Evolutionary conservation across 2,888 invertebrate species (phyloP), one percentile per base, ranked within the genome.

Genomic region (Sisyra nigra): DNA sequence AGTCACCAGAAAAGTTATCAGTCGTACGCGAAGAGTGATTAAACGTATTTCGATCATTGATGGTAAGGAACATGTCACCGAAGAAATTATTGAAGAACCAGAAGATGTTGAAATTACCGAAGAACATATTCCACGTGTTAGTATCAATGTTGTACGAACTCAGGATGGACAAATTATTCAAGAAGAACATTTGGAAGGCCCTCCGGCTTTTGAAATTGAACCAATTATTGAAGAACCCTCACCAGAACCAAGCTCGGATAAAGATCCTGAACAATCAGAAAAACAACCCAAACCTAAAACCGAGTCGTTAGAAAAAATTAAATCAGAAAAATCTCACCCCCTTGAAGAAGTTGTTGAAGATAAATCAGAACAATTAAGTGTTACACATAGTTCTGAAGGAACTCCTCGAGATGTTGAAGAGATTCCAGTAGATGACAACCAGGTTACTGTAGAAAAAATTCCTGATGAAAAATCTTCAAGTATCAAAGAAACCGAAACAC

Each of bases 41-140:
- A 72, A 82, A 42, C 75, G 78, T 49, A 72, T 83, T 2, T 79
- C 80, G 1, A 76, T 86, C 4, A 74, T 87, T 45, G 80, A 88
- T 57, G 88, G 88, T 0, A 81, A 84, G 61, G 88, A 88, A 62
- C 80, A 80, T 47, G 72, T 84, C 0, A 79, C 79, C 6, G 88
- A 88, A 60, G 87, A 88, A 63, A 63, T 87, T 1, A 68, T 87
- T 35, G 88, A 88, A 55, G 87, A 87, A 58, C 88, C 88, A 0
- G 87, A 82, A 54, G 76, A 78, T 57, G 65, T 81, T 3, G 80
- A 82, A 61, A 67, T 80, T 8, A 71, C 71, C 29, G 80, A 80
- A 56, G 77, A 85, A 59, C 73, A 76, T 51, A 73, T 80, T 51
- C 81, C 81, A 1, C 67, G 76, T 50, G 75, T 81, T 11, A 76